These are phyloP conservation scores for Seriola quinqueradiata DNA, from an alignment of 2,113 vertebrate species.

Conservation along the genomic window DNA sequence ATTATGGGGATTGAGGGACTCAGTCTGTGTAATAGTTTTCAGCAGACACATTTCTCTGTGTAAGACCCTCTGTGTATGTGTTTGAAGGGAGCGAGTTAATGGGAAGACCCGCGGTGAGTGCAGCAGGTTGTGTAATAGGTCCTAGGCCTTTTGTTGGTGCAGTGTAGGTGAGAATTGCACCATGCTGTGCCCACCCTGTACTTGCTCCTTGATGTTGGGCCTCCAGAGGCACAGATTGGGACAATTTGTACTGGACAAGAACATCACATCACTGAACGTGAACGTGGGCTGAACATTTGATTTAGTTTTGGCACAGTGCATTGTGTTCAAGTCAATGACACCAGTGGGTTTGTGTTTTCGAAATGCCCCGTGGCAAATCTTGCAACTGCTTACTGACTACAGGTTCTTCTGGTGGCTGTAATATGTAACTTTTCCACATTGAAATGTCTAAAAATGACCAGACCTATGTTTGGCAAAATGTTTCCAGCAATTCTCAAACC, in stretches of 20 bases:
- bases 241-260: slow-evolving; percentile 57
- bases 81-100: slow-evolving; percentile 20
- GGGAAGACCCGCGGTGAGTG: slow-evolving; percentile 11
- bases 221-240: slow-evolving; percentile 24
- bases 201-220: slow-evolving; percentile 3
- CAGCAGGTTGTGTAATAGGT: slow-evolving; percentile 30
- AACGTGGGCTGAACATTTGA: slow-evolving; percentile 22
- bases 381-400: slow-evolving; percentile 6
- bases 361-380: background rate
- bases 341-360: background rate
- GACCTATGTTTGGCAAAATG: too few species aligned
- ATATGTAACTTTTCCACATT: too few species aligned
- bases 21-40: slow-evolving; percentile 10
- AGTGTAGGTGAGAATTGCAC: slow-evolving; percentile 11
- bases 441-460: too few species aligned
- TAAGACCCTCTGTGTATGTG: background rate
- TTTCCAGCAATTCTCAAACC: too few species aligned
- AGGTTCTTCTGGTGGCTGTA: background rate
- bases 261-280: slow-evolving; percentile 9
- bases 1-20: background rate
- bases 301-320: slow-evolving; percentile 9
- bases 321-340: background rate
- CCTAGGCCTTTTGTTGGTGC: slow-evolving; percentile 2
- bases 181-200: slow-evolving; percentile 28
- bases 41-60: background rate